phyloP scores from a whole-genome alignment of 2,113 vertebrate species.

The Eidolon helvum region DNA sequence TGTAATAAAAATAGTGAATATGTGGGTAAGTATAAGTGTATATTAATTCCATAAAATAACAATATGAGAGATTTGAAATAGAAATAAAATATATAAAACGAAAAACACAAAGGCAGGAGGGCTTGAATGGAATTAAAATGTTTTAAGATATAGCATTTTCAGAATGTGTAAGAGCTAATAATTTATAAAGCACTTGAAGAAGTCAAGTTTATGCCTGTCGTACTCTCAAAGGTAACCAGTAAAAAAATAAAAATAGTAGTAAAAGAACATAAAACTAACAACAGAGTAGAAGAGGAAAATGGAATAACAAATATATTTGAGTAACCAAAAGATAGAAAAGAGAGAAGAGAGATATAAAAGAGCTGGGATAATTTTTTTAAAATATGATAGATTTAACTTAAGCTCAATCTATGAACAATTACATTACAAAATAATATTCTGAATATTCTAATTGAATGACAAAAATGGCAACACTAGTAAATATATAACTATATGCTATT shows the following conservation, averaged over 20 bases:
- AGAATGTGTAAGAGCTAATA: not conserved
- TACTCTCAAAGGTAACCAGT: not conserved
- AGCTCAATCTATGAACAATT: not conserved
- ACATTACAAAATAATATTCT: not conserved
- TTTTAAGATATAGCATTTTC: not conserved
- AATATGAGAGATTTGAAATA: not conserved
- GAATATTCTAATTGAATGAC: not conserved
- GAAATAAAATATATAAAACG: not conserved
- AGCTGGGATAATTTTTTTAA: not conserved
- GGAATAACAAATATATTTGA: not conserved
- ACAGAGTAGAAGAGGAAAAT: not conserved
- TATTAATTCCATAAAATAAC: not conserved
- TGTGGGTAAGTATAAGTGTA: not conserved
- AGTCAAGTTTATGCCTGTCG: not conserved
- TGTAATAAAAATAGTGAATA: not conserved
- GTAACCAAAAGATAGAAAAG: not conserved
- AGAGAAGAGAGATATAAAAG: not conserved
- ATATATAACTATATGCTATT: not conserved
- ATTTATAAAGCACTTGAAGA: not conserved
- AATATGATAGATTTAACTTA: not conserved
- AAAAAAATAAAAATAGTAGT: not conserved
- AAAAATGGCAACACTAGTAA: not conserved
- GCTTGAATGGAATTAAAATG: not conserved
- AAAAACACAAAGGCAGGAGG: not conserved
- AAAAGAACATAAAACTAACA: not conserved